Evolutionary conservation across 2,797 vertebrate genomes (phyloP).

Genomic region (Anas bahamensis): DNA sequence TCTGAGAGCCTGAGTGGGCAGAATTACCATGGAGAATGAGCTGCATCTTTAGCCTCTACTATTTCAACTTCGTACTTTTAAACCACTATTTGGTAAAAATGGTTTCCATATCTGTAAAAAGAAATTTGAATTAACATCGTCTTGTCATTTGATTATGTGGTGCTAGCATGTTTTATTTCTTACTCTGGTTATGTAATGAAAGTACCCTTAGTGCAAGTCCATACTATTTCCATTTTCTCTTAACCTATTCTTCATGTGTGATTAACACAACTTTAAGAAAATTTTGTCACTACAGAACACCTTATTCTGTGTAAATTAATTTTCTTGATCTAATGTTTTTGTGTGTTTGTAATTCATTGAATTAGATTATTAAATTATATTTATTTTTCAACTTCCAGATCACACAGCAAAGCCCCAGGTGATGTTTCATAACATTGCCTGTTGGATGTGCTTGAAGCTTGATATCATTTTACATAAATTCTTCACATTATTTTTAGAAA

Average conservation of each 20-base stretch:
- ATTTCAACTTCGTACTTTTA: not conserved
- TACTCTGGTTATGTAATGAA: not conserved
- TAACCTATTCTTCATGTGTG: not conserved
- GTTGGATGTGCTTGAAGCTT: slow-evolving; percentile 12
- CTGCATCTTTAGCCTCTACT: not conserved
- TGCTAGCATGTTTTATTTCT: not conserved
- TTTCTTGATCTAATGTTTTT: not conserved
- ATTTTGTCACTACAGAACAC: not conserved
- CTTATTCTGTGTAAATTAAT: slow-evolving; percentile 23
- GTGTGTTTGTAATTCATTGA: not conserved
- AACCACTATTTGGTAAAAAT: not conserved
- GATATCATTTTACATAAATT: slow-evolving; percentile 2
- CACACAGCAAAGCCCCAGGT: slow-evolving; percentile 8
- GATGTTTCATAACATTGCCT: not conserved
- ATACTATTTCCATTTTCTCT: not conserved
- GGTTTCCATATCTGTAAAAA: not conserved
- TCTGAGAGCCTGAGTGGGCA: not conserved
- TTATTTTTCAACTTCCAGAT: slow-evolving; percentile 30
- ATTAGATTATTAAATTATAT: slow-evolving; percentile 43
- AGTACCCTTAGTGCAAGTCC: not conserved
- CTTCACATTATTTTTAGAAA: slow-evolving; percentile 51
- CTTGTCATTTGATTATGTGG: not conserved
- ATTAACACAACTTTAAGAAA: slow-evolving; percentile 22
- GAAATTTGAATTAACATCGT: not conserved
- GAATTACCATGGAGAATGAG: not conserved